phyloP scores from a whole-genome alignment of 2,797 vertebrate species.

The Pseudochromis fuscus region DNA sequence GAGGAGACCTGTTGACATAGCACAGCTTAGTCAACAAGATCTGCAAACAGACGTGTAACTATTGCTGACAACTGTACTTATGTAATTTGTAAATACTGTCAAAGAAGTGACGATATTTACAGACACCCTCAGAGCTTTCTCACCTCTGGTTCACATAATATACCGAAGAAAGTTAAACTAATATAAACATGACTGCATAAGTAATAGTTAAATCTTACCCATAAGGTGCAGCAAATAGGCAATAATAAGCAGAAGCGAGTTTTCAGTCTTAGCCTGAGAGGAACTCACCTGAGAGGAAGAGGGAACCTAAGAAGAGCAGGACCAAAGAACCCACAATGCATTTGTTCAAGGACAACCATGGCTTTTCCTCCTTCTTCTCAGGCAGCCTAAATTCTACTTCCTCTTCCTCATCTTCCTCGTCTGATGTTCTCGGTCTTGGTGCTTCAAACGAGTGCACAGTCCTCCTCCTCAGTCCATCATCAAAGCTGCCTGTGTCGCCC shows the following conservation, averaged over 20 bases:
- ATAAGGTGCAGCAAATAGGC: background rate
- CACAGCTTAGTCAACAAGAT: conserved; percentile 65
- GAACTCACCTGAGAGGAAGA: conserved; percentile 85
- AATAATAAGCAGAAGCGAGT: conserved; percentile 37
- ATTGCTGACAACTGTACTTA: conserved; percentile 46
- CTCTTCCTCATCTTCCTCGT: conserved; percentile 84
- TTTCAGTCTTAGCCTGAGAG: background rate
- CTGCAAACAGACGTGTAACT: conserved; percentile 39
- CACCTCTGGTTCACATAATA: no score
- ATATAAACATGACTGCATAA: no score
- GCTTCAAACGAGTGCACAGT: conserved; percentile 65
- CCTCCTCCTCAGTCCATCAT: conserved; percentile 80
- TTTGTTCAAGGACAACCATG: conserved; percentile 81
- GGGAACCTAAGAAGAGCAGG: conserved; percentile 85
- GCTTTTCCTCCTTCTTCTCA: conserved; percentile 77
- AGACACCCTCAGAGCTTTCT: no score
- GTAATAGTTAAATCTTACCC: conserved; percentile 1
- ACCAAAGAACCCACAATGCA: conserved; percentile 81
- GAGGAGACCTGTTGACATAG: conserved; percentile 76
- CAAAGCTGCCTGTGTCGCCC: conserved; percentile 52
- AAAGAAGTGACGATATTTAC: conserved; percentile 8
- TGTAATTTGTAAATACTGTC: conserved; percentile 17
- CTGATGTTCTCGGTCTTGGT: conserved; percentile 73
- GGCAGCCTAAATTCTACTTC: conserved; percentile 78
- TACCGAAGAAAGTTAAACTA: no score